Conservation (phyloP, 1,140 invertebrate species). For the Zeugodacus cucurbitae region DNA sequence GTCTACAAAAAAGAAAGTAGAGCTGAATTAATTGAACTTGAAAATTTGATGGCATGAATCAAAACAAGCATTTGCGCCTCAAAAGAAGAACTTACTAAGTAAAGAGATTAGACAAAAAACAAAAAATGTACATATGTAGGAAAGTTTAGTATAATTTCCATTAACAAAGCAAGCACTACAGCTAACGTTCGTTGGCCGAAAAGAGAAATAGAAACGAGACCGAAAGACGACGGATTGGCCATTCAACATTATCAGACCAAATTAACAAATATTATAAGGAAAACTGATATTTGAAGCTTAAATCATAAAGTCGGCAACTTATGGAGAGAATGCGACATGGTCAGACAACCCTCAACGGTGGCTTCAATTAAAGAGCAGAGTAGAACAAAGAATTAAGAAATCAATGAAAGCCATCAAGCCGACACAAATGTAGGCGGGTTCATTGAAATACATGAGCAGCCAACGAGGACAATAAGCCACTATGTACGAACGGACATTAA, state of each 20-base stretch:
- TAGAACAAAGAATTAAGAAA: too few relatives aligned
- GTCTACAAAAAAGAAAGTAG: background rate
- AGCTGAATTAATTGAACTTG: background rate
- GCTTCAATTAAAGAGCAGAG: background rate
- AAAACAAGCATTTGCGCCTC: background rate
- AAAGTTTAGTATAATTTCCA: background rate
- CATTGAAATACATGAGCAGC: too few relatives aligned
- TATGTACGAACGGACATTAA: background rate
- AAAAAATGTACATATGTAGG: background rate
- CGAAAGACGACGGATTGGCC: background rate
- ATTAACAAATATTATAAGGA: background rate
- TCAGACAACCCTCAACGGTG: background rate
- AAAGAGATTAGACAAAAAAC: background rate
- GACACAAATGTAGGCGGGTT: too few relatives aligned
- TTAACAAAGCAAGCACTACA: background rate
- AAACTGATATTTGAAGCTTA: background rate
- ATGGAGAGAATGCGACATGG: background rate
- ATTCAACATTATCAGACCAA: background rate
- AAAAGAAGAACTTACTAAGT: background rate
- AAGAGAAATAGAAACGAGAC: too few relatives aligned
- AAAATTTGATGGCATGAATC: background rate
- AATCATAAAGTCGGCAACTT: background rate
- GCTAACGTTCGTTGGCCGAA: background rate
- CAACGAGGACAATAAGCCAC: background rate
- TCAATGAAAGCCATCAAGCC: too few relatives aligned